These are phyloP conservation scores for Alfaro cultratus DNA, from an alignment of 2,797 vertebrate species.

Conservation along the genomic window DNA sequence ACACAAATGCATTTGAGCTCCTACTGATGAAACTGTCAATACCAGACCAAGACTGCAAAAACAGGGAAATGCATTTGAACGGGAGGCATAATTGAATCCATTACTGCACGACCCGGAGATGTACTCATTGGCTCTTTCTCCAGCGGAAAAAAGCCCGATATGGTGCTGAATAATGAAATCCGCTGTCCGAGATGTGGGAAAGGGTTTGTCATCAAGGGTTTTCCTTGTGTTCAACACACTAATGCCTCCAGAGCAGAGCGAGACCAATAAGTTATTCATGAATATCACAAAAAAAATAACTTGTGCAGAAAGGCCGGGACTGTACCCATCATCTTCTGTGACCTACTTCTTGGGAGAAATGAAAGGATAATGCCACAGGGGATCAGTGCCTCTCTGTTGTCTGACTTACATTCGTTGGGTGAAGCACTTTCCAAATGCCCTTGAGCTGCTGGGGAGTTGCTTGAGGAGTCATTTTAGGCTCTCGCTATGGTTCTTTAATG, in stretches of 20 bases:
- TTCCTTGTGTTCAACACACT: conserved; percentile 58
- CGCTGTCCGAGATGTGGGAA: conserved; percentile 50
- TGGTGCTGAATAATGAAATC: conserved; percentile 62
- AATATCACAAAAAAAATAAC: conserved; percentile 49
- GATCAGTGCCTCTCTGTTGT: conserved; percentile 44
- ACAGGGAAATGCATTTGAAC: conserved; percentile 34
- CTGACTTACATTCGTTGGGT: conserved; percentile 26
- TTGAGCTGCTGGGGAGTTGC: conserved; percentile 29
- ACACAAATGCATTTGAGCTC: conserved; percentile 42
- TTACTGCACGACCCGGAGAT: conserved; percentile 21
- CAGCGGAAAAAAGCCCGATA: conserved; percentile 1
- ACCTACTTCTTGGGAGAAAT: conserved; percentile 65
- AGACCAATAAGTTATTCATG: conserved; percentile 67
- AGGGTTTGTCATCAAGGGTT: conserved; percentile 73
- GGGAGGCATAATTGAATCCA: conserved; percentile 36
- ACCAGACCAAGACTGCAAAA: conserved; percentile 22
- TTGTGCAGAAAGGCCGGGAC: conserved; percentile 51
- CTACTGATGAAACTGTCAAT: conserved; percentile 37
- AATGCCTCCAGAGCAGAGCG: conserved; percentile 52
- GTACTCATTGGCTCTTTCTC: not conserved
- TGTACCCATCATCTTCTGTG: conserved; percentile 54
- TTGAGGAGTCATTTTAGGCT: conserved; percentile 16
- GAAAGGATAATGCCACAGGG: conserved; percentile 45
- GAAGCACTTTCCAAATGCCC: conserved; percentile 50
- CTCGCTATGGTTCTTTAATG: conserved; percentile 19